Base-by-base conservation (phyloP, 2,797 vertebrate genomes). In the Siniperca obscura region DNA sequence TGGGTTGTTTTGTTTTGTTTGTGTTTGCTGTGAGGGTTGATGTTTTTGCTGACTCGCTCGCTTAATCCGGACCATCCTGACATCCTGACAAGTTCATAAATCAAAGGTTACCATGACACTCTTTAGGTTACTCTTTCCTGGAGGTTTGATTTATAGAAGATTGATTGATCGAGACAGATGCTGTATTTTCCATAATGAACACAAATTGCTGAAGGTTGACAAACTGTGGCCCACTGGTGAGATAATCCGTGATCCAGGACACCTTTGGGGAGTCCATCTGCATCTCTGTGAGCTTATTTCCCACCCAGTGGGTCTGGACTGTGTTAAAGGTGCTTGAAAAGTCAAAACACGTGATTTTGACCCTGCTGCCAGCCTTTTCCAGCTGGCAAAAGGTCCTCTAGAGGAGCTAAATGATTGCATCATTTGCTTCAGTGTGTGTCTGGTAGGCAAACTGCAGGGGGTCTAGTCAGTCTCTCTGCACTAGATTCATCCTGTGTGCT, bases 271-370 rank as follows among this genome's bases (percentile, higher is more conserved):
- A 9, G 1, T 84, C 91, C 88, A 88, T 89, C 86, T 89, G 80
- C 66, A 75, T 52, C 62, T 81, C 76, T 52, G 1, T 53, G 48
- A 78, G 75, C 50, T 60, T 25, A 57, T 77, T 74, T 76, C 59
- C 67, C 86, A 77, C 78, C 83, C 38, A 73, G 66, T 81, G 52
- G 13, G 82, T 59, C 66, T 85, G 76, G 76, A 78, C 50, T 61
- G 60, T 76, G 62, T 85, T 86, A 72, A 85, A 90, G 81, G 86
- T 86, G 83, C 48, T 8, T 76, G 48, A 87, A 91, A 90, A 88
- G 84, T 85, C 80, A 70, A 64, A 70, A 75, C 44, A 4, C 27
- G 64, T 44, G 56, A 78, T 73, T 82, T 13, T 55, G 44, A 82
- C 30, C 1, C 7, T 55, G 70, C 62, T 76, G 72, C 0, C 65